Percentiles rank a stretch among this genome's conserved stretches.
These are phyloP conservation scores for Lasioglossum figueresi DNA, from an alignment of 2,888 invertebrate species.

Conservation along the genomic window DNA sequence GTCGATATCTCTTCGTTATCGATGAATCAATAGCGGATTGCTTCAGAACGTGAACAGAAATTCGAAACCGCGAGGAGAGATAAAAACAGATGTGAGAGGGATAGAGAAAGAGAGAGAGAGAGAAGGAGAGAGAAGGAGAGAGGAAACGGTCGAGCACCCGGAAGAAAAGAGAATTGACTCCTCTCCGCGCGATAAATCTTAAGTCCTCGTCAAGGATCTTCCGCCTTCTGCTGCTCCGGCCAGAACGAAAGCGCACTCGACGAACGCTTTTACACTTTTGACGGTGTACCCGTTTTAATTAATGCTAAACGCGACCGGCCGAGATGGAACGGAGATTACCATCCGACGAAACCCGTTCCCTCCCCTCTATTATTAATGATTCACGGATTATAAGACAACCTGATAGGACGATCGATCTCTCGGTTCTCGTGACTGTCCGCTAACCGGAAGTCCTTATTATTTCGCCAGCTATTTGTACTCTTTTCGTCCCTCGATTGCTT, in stretches of 20 bases:
- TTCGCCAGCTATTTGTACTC: background rate
- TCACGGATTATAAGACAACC: background rate
- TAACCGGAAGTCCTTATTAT: background rate
- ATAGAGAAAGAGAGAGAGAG: too few species aligned
- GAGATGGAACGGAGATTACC: background rate
- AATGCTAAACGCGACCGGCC: background rate
- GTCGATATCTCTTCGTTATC: conserved; percentile 43
- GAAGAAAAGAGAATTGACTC: conserved; percentile 59
- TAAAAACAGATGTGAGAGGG: conserved; percentile 13
- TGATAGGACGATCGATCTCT: background rate
- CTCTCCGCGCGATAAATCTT: conserved; percentile 72
- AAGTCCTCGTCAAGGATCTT: conserved; percentile 75
- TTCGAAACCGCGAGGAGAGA: conserved; percentile 27
- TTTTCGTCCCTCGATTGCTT: background rate
- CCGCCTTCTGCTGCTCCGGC: conserved; percentile 58
- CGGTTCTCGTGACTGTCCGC: background rate
- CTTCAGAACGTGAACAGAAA: conserved; percentile 26
- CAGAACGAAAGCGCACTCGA: conserved; percentile 30
- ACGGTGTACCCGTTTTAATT: background rate
- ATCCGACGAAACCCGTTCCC: background rate
- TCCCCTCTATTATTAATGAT: background rate
- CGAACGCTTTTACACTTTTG: conserved; percentile 9
- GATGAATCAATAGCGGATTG: conserved; percentile 37
- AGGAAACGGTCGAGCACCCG: conserved; percentile 50
- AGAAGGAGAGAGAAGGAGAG: conserved; percentile 22